Percentiles rank a stretch among this genome's conserved stretches.
Conservation (phyloP, 2,888 invertebrate species). For the Archips xylosteana region DNA sequence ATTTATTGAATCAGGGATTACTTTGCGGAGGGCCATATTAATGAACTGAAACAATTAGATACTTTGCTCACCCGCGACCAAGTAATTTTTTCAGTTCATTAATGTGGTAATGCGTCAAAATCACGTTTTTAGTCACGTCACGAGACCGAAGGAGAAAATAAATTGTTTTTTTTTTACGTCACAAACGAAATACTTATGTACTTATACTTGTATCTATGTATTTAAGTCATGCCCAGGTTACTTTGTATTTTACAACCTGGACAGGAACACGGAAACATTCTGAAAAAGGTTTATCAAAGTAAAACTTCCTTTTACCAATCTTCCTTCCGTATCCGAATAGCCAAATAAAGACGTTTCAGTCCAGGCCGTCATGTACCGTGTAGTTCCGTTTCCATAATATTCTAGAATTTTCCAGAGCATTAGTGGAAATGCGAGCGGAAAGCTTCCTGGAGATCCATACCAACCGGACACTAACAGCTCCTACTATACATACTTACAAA, state of each 20-base stretch:
- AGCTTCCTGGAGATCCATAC: conserved; percentile 26
- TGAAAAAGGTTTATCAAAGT: background rate
- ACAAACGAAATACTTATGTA: no score
- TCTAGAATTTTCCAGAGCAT: conserved; percentile 46
- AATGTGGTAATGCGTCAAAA: no score
- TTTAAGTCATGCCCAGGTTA: no score
- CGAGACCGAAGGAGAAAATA: no score
- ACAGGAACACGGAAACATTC: background rate
- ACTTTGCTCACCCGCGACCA: no score
- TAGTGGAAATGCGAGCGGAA: conserved; percentile 46
- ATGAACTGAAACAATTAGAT: no score
- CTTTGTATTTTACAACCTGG: background rate
- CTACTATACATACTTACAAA: background rate
- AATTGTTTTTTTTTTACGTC: no score
- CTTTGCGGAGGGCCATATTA: no score
- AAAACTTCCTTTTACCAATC: background rate
- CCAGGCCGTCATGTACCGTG: conserved; percentile 25
- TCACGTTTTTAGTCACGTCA: no score
- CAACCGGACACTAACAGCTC: background rate
- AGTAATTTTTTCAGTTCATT: no score
- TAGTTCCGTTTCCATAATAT: conserved; percentile 43
- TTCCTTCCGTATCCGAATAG: conserved; percentile 15
- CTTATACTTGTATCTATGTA: no score
- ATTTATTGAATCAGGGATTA: no score
- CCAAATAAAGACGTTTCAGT: conserved; percentile 34